These are phyloP conservation scores for Lethenteron reissneri DNA, from an alignment of 2,113 vertebrate genomes.

Conservation along the genomic window DNA sequence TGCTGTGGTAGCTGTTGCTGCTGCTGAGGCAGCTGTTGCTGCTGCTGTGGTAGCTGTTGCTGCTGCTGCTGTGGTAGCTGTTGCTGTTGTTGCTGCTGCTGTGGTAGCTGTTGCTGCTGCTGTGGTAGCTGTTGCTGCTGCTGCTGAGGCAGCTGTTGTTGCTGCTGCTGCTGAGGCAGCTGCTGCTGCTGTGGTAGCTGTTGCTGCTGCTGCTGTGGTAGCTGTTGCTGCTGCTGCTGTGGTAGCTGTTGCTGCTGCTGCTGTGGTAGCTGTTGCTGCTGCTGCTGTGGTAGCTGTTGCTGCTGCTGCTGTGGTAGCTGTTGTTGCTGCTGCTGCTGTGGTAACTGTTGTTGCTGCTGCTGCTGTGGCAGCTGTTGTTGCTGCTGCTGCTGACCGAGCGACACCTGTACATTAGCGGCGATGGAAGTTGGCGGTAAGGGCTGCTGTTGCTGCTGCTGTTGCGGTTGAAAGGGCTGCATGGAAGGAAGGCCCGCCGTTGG, in stretches of 20 bases:
- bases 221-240: background rate
- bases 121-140: background rate
- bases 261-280: background rate
- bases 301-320: background rate
- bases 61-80: background rate
- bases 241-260: background rate
- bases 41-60: background rate
- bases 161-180: background rate
- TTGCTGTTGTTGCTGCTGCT: background rate
- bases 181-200: background rate
- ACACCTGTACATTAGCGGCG: too few species aligned
- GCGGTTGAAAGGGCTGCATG: too few species aligned
- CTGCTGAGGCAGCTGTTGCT: background rate
- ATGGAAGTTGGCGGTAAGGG: too few species aligned
- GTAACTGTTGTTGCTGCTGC: background rate
- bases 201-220: background rate
- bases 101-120: background rate
- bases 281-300: background rate
- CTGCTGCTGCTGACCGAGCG: background rate
- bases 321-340: background rate
- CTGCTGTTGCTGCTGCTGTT: too few species aligned
- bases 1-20: background rate
- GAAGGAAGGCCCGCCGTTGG: too few species aligned
- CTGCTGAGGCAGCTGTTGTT: background rate
- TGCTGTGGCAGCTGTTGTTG: background rate